These are phyloP conservation scores for Vombatus ursinus DNA, from an alignment of 2,113 vertebrate genomes.

Conservation along the genomic window DNA sequence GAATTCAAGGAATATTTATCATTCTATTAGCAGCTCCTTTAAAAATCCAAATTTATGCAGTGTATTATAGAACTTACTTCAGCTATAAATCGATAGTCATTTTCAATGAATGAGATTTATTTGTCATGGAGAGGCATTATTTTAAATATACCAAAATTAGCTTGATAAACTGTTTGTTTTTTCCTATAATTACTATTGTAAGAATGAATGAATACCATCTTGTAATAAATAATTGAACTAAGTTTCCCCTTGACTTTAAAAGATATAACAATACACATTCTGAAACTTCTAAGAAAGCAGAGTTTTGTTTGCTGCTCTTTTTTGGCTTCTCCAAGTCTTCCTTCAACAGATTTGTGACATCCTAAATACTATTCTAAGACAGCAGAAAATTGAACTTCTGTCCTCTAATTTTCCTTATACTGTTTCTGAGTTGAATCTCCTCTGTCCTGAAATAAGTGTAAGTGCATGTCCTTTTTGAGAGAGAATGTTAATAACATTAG, in stretches of 20 bases:
- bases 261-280: not conserved
- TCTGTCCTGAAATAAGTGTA: too few species aligned
- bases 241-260: not conserved
- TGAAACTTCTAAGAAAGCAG: not conserved
- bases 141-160: not conserved
- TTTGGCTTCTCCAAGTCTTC: not conserved
- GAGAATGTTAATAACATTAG: too few species aligned
- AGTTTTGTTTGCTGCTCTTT: constrained; percentile 2
- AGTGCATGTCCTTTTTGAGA: too few species aligned
- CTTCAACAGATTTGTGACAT: not conserved
- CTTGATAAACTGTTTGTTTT: not conserved
- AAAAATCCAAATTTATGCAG: not conserved
- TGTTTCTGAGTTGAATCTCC: not conserved
- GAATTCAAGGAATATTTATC: not conserved
- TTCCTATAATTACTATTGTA: not conserved
- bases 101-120: not conserved
- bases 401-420: not conserved
- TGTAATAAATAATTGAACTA: not conserved
- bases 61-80: not conserved
- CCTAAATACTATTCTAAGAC: not conserved
- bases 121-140: not conserved
- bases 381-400: not conserved
- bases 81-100: not conserved
- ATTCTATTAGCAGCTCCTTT: not conserved
- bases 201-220: not conserved